Percentiles rank a stretch among this genome's conserved stretches.
phyloP scores from a whole-genome alignment of 2,113 vertebrate species.

The Sylvia atricapilla region DNA sequence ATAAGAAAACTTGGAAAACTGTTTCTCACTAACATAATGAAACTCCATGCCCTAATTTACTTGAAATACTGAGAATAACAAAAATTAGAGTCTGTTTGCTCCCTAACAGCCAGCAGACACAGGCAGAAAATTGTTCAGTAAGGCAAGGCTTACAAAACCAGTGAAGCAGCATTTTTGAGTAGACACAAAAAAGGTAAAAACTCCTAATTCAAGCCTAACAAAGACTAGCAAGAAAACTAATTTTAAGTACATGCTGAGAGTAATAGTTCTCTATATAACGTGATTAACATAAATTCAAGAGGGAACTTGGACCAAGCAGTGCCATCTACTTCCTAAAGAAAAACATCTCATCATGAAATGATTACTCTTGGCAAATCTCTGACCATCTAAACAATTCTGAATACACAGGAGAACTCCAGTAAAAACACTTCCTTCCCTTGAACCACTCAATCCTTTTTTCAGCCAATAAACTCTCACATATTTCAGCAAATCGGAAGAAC shows the following conservation, averaged over 20 bases:
- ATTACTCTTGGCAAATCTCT: not conserved
- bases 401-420: not conserved
- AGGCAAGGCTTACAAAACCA: not conserved
- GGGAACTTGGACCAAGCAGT: not conserved
- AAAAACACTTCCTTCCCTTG: not conserved
- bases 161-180: not conserved
- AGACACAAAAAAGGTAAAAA: not conserved
- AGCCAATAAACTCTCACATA: not conserved
- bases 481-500: not conserved
- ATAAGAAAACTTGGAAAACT: not conserved
- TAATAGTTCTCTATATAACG: not conserved
- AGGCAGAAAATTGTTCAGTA: not conserved
- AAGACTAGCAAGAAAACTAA: not conserved
- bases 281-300: not conserved
- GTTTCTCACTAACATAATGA: not conserved
- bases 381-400: not conserved
- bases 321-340: not conserved
- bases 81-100: not conserved
- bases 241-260: not conserved
- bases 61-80: not conserved
- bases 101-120: not conserved
- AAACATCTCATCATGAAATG: not conserved
- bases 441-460: not conserved
- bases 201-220: not conserved
- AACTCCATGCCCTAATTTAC: not conserved